A percentile compares a stretch with the other conserved stretches of the same genome.
Conservation (phyloP, 2,797 vertebrate genomes). For the Alcedo quadribrachys region DNA sequence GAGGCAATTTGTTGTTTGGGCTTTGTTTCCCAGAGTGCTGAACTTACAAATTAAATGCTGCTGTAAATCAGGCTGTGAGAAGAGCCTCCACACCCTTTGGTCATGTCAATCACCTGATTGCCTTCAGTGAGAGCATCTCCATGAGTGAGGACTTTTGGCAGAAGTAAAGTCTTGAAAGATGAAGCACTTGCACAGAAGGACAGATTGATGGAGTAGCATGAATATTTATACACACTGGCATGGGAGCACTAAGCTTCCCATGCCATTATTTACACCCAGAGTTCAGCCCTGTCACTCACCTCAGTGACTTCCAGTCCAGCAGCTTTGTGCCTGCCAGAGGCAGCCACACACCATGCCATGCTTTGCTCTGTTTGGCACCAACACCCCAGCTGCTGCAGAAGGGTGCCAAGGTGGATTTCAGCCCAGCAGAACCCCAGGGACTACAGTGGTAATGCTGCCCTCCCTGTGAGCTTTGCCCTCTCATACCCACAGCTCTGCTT, state of each 20-base stretch:
- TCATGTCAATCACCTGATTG: constrained; percentile 18
- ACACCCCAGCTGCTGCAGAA: neutral
- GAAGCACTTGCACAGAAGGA: constrained; percentile 8
- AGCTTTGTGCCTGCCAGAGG: neutral
- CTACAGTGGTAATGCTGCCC: rapidly evolving
- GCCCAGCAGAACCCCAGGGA: neutral
- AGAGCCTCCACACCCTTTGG: constrained; percentile 8
- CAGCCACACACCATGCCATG: rapidly evolving
- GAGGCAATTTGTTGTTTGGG: constrained; percentile 9
- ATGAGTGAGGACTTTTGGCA: constrained; percentile 30
- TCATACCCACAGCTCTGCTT: neutral
- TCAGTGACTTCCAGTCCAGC: neutral
- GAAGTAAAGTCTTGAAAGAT: constrained; percentile 7
- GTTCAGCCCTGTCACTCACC: neutral
- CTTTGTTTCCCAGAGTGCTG: neutral
- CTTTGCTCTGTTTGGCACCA: neutral
- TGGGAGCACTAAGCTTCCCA: neutral
- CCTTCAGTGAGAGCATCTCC: neutral
- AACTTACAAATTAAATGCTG: neutral
- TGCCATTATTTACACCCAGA: neutral
- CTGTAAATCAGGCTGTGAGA: constrained; percentile 12
- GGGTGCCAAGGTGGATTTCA: neutral
- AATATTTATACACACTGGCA: constrained; percentile 39
- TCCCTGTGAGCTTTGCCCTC: rapidly evolving
- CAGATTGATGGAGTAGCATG: constrained; percentile 32